Percentiles rank a stretch among this genome's conserved stretches.
Evolutionary conservation across 2,888 invertebrate genomes (phyloP).

Genomic region (Aphodius sticticus): DNA sequence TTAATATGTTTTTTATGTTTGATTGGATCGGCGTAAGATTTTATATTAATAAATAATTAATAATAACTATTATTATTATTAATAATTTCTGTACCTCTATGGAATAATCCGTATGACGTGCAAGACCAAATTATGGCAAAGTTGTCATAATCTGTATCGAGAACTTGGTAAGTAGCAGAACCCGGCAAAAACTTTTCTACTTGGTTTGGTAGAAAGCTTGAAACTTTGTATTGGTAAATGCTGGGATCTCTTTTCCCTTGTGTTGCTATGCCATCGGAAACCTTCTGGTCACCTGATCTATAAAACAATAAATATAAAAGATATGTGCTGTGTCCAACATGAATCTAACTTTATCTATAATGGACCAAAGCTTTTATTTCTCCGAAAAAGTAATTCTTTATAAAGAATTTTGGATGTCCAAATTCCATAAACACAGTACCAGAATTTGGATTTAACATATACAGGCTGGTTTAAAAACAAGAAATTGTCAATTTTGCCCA

Average conservation of each 20-base stretch:
- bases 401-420: too few species aligned
- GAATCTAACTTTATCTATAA: background rate
- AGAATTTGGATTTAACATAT: too few species aligned
- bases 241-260: constrained; percentile 59
- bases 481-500: too few species aligned
- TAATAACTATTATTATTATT: background rate
- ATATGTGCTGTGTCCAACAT: background rate
- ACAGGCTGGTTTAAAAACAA: too few species aligned
- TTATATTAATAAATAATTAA: too few species aligned
- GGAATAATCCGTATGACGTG: constrained; percentile 69
- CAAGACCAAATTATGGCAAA: constrained; percentile 80
- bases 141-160: constrained; percentile 76
- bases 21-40: background rate
- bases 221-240: constrained; percentile 67
- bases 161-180: constrained; percentile 74
- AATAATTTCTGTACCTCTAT: constrained; percentile 63
- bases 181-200: constrained; percentile 75
- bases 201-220: constrained; percentile 69
- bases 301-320: constrained; percentile 14
- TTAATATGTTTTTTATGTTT: background rate
- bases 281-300: constrained; percentile 41
- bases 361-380: too few species aligned
- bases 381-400: too few species aligned
- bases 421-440: too few species aligned
- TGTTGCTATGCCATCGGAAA: constrained; percentile 70